Evolutionary conservation across 2,888 invertebrate genomes (phyloP).

Genomic region (Acleris cristana): DNA sequence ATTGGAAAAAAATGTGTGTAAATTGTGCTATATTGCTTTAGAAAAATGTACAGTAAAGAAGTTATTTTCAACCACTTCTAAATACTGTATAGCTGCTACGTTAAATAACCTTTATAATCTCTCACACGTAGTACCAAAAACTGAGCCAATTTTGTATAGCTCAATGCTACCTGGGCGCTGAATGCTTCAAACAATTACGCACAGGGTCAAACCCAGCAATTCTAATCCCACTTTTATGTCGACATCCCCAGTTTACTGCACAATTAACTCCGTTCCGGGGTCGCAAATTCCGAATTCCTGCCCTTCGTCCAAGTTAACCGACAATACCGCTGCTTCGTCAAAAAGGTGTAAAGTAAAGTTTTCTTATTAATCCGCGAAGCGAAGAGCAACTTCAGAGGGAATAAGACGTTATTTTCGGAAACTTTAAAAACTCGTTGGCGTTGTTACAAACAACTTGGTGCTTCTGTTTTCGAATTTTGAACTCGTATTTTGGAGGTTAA

Average conservation of each 20-base stretch:
- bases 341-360: constrained; percentile 34
- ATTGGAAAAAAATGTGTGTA: no score
- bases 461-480: constrained; percentile 32
- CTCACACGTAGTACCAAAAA: no score
- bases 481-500: constrained; percentile 19
- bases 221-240: constrained; percentile 2
- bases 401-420: constrained; percentile 30
- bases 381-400: constrained; percentile 17
- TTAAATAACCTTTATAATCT: no score
- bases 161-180: no score
- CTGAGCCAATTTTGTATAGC: no score
- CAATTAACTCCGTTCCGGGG: constrained; percentile 13
- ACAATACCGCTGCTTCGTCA: constrained; percentile 21
- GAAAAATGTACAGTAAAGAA: no score
- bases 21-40: no score
- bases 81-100: no score
- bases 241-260: constrained; percentile 8
- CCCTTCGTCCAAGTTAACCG: constrained; percentile 13
- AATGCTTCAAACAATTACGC: not conserved
- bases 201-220: not conserved
- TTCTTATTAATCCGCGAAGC: constrained; percentile 29
- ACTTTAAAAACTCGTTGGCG: constrained; percentile 31
- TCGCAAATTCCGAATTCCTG: constrained; percentile 3
- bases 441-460: constrained; percentile 32
- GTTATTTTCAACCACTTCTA: no score